Percentiles rank a stretch among this genome's conserved stretches.
These are phyloP conservation scores for Cyanocitta stelleri DNA, from an alignment of 2,113 vertebrate species.

Conservation along the genomic window DNA sequence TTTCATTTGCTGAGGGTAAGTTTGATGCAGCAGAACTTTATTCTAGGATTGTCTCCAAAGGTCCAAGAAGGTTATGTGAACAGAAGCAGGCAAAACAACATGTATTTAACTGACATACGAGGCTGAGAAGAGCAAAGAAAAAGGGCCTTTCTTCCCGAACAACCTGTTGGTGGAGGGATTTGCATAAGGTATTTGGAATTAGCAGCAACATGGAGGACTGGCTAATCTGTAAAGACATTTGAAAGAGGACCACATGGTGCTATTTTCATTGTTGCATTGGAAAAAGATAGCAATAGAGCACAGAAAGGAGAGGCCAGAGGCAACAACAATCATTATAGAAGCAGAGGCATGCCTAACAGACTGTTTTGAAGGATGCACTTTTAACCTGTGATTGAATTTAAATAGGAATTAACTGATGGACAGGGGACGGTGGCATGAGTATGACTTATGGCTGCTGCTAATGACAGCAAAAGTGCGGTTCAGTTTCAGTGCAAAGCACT, in stretches of 20 bases:
- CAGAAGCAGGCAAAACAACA: neutral
- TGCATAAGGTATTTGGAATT: neutral
- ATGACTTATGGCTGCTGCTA: neutral
- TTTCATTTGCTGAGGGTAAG: neutral
- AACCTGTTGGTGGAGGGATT: neutral
- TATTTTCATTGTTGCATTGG: neutral
- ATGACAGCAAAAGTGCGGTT: neutral
- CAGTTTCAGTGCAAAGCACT: neutral
- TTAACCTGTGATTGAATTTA: neutral
- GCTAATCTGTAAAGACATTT: neutral
- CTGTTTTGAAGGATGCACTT: neutral
- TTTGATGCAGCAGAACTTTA: neutral
- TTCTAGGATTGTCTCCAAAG: neutral
- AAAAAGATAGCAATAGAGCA: neutral
- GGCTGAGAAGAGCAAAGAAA: neutral
- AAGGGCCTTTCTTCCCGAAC: neutral
- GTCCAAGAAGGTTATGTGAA: neutral
- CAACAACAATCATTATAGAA: neutral
- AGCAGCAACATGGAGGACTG: neutral
- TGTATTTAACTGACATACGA: neutral
- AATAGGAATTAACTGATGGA: neutral
- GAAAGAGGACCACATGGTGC: neutral
- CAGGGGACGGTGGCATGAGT: neutral
- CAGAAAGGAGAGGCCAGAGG: neutral
- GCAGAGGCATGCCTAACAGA: neutral